These are phyloP conservation scores for Acropora yongei DNA, from an alignment of 64 coral and sea anemone species.

Conservation along the genomic window DNA sequence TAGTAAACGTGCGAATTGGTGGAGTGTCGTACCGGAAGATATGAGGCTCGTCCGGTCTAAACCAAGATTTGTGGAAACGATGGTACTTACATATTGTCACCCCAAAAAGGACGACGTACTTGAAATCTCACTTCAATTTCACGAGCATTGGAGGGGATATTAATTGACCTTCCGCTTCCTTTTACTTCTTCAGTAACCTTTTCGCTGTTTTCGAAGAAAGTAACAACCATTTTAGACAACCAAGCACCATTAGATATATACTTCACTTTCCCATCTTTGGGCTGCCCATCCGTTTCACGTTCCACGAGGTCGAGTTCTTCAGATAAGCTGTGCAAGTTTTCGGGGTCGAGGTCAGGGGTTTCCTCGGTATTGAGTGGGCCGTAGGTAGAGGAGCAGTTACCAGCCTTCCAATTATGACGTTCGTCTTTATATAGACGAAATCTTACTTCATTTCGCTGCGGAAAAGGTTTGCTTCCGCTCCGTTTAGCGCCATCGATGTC, in stretches of 20 bases:
- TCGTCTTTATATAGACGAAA: neutral
- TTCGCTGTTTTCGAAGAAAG: neutral
- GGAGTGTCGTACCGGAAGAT: conserved; percentile 38
- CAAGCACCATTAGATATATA: conserved; percentile 36
- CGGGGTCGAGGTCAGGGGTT: neutral
- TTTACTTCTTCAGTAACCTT: neutral
- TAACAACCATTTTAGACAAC: conserved; percentile 40
- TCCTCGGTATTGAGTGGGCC: neutral
- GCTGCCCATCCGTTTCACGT: neutral
- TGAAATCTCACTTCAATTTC: conserved; percentile 47
- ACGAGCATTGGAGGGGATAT: conserved; percentile 19
- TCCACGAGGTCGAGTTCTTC: neutral
- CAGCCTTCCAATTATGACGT: neutral
- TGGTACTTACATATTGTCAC: conserved; percentile 47
- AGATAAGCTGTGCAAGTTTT: neutral
- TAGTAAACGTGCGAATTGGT: conserved; percentile 41
- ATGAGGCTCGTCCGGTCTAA: conserved; percentile 18
- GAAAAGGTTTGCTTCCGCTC: neutral
- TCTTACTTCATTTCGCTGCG: neutral
- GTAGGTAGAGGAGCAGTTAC: neutral
- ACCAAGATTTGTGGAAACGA: conserved; percentile 33
- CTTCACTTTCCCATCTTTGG: neutral
- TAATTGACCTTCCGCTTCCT: conserved; percentile 20
- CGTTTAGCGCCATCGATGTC: neutral
- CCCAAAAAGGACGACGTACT: neutral